Base-by-base conservation (phyloP, 2,113 vertebrate species). In the Hymenochirus boettgeri region DNA sequence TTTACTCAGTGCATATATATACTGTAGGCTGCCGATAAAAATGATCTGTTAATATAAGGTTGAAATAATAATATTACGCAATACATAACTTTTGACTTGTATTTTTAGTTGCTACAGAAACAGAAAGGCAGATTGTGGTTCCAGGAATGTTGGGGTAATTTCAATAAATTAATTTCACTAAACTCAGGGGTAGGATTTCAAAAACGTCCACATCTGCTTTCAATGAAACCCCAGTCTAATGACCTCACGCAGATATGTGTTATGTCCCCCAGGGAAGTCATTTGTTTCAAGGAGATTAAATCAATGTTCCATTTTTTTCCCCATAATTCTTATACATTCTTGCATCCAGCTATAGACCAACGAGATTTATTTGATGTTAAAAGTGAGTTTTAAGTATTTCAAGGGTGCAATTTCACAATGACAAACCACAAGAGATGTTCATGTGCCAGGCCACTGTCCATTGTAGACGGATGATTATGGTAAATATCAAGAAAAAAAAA, bases 61-160 rank as follows among this genome's bases (percentile, higher is more conserved):
- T 22, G 46, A 23, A 11, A 48, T 48, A 48, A 23, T 48, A 48
- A 48, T 48, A 48, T 48, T 23, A 48, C 19, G 13, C 46, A 48
- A 23, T 19, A 48, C 19, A 11, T 48, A 8, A 48, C 19, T 48
- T 74, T 78, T 72, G 67, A 31, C 69, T 42, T 63, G 29, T 15
- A 2, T 72, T 21, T 50, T 13, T 25, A n/a, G n/a, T n/a, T 66
- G 76, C 82, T 80, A 73, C 51, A 74, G 72, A 79, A 79, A 50
- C 39, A 73, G 4, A 29, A 65, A 74, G 69, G 60, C 64, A 29
- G 25, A 75, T 72, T 76, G 55, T 70, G 76, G n/a, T 76, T 74
- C 22, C 37, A 42, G 39, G 24, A 73, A 65, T 61, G 35, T 25
- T 58, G 11, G 35, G 71, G 60, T 70, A 77, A 74, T 24, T 72